Evolutionary conservation across 2,113 vertebrate species (phyloP), one percentile per base, ranked within the genome.

Genomic region (Saccopteryx leptura): DNA sequence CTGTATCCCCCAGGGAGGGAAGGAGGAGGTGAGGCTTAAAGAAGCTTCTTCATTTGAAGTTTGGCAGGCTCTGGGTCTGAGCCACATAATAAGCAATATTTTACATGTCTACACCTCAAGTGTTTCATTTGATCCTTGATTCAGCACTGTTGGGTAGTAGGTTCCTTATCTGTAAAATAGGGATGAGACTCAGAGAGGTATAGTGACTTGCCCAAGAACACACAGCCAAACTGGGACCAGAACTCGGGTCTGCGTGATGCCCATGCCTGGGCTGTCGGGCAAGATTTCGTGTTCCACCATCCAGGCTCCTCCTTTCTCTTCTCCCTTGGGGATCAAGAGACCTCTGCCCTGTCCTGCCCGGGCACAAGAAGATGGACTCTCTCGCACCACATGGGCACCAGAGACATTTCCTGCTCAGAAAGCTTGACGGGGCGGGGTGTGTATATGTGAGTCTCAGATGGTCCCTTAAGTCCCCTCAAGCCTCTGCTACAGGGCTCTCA

Each of bases 161-260:
- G 18, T 24, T 56, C 24, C 72, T 88, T 18, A 26, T 82, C 39
- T 93, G n/a, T 61, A 50, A 71, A 80, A 71, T 2, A 48, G 61
- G 56, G n/a, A 39, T 4, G 78, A 76, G 54, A 84, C 86, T 71
- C 86, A 61, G 85, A 85, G 81, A 89, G 58, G 31, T 23, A 72
- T 1, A 28, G 54, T 26, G 50, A 71, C n/a, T 66, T 23, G 71
- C 33, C 39, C 6, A 46, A 19, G 39, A 72, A 83, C 74, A 86
- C 39, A 79, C 23, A 76, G 88, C 84, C 28, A 48, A n/a, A 61
- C 23, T 5, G n/a, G 46, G 18, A n/a, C 19, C 19, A 86, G 10
- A 39, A 19, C 61, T 63, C 24, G 9, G 60, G 76, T 28, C 71
- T 79, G 28, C 10, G 61, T 26, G 68, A 13, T 48, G 33, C 60